A percentile compares a stretch with the other conserved stretches of the same genome.
Evolutionary conservation across 1,140 invertebrate species (phyloP).

Genomic region (Drosophila sechellia): DNA sequence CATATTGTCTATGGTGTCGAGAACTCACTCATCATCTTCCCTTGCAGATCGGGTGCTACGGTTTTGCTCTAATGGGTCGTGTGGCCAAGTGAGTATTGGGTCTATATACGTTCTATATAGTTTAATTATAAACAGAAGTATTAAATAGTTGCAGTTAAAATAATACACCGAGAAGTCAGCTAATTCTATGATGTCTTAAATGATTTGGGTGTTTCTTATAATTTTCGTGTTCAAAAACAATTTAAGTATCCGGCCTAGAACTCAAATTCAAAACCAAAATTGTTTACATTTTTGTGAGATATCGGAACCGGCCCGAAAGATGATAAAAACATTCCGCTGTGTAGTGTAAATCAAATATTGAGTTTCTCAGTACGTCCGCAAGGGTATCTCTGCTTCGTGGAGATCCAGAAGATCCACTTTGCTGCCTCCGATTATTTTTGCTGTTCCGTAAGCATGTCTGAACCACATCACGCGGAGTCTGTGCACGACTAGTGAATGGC

Average conservation of each 20-base stretch:
- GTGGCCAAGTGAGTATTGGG: neutral
- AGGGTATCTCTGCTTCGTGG: slow-evolving; percentile 31
- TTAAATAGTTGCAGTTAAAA: neutral
- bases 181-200: too few relatives aligned
- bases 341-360: neutral
- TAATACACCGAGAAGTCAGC: neutral
- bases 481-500: slow-evolving; percentile 73
- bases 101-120: neutral
- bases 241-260: too few relatives aligned
- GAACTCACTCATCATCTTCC: slow-evolving; percentile 20
- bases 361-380: neutral
- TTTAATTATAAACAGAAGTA: neutral
- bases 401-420: slow-evolving; percentile 26
- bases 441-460: slow-evolving; percentile 41
- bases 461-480: slow-evolving; percentile 66
- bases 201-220: too few relatives aligned
- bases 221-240: too few relatives aligned
- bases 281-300: too few relatives aligned
- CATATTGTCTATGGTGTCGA: slow-evolving; percentile 29
- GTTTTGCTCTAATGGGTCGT: slow-evolving; percentile 1
- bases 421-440: slow-evolving; percentile 28
- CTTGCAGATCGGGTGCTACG: slow-evolving; percentile 15
- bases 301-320: slow-evolving; percentile 2
- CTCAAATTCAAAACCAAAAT: too few relatives aligned
- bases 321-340: neutral